Percentiles rank a stretch among this genome's conserved stretches.
These are phyloP conservation scores for Neelides folsomi DNA, from an alignment of 2,888 invertebrate species.

Conservation along the genomic window DNA sequence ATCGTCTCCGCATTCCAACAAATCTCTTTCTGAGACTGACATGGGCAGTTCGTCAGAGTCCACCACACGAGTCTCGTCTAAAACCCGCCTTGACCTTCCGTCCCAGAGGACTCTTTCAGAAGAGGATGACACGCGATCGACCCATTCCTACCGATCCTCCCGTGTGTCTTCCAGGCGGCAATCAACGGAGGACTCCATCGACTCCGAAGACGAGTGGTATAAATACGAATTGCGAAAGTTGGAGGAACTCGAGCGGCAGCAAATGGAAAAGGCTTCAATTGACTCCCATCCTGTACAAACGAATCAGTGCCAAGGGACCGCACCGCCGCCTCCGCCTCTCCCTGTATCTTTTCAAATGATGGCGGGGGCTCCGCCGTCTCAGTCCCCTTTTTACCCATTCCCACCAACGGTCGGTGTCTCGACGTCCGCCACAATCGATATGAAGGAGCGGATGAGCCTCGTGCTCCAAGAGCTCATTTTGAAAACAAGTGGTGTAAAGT, in stretches of 20 bases:
- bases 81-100: conserved; percentile 29
- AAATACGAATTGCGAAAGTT: conserved; percentile 74
- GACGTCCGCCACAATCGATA: conserved; percentile 42
- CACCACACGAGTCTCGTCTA: conserved; percentile 13
- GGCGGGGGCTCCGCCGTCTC: conserved; percentile 48
- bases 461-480: conserved; percentile 61
- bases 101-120: conserved; percentile 34
- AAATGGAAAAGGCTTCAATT: conserved; percentile 26
- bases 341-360: conserved; percentile 44
- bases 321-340: conserved; percentile 6
- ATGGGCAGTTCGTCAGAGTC: conserved; percentile 42
- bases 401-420: conserved; percentile 35
- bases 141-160: conserved; percentile 75
- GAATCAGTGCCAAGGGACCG: conserved; percentile 19
- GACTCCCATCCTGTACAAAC: conserved; percentile 7
- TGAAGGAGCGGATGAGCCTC: conserved; percentile 65
- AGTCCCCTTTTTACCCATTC: conserved; percentile 7
- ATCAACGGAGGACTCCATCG: conserved; percentile 83
- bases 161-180: conserved; percentile 72
- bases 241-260: conserved; percentile 62
- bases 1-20: conserved; percentile 50
- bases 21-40: conserved; percentile 52
- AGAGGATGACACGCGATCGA: conserved; percentile 73
- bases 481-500: conserved; percentile 45
- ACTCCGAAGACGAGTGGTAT: conserved; percentile 87